Base-by-base conservation (phyloP, 2,113 vertebrate genomes). In the Tor tambroides region DNA sequence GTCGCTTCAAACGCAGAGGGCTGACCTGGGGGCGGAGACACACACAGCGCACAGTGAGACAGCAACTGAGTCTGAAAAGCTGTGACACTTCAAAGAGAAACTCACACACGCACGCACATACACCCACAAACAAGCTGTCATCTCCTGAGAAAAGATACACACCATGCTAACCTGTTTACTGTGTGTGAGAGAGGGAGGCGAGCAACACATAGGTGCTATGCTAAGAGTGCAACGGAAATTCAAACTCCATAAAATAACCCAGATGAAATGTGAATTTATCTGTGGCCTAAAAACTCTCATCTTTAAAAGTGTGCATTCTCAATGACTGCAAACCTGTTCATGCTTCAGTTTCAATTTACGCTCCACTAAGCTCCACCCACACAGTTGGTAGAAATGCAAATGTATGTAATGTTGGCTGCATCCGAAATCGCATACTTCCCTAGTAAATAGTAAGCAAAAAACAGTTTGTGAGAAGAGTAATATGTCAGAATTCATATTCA, bases 1-100 rank as follows among this genome's bases (percentile, higher is more conserved):
- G 89, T 90, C 87, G 79, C 83, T 89, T 91, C 88, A 91, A 90
- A 88, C 83, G 21, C 74, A 77, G 72, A 85, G 85, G 86, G 89
- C 86, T 87, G 87, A 88, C 88, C 88, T 59, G 69, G 79, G 84
- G 83, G 88, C 61, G 72, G 85, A 89, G 85, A 88, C 87, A 87
- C 80, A 71, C 41, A 82, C 76, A 56, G 76, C 28, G 84, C 77
- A 72, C 51, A 30, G 74, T 86, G 41, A 89, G 85, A 81, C 56
- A 23, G 30, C 67, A 84, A 80, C 88, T 78, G 85, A 87, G 85
- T 59, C 87, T 88, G 80, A 84, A 78, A 78, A 75, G 72, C 71
- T 41, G 51, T 87, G 88, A 84, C 88, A 90, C 85, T 89, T 91
- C 85, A 89, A 90, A 91, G 85, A 84, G 83, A 85, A 78, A 41